These are phyloP conservation scores for Zootoca vivipara DNA, from an alignment of 2,113 vertebrate genomes.

Conservation along the genomic window DNA sequence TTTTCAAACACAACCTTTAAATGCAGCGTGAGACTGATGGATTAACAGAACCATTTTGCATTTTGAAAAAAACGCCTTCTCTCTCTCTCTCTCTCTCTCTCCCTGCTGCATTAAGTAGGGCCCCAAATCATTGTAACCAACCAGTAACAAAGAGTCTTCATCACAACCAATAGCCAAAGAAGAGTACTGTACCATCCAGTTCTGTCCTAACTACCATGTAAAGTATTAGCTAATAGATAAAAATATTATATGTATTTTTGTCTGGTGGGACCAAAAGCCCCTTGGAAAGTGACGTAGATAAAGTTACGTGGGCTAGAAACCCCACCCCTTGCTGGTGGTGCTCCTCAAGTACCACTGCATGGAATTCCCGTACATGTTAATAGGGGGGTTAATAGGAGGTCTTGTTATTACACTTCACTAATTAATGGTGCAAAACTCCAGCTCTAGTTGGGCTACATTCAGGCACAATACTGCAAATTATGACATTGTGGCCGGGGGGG, in stretches of 20 bases:
- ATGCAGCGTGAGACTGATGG: background rate
- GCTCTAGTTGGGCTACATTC: background rate
- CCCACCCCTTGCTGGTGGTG: background rate
- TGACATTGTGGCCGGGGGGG: background rate
- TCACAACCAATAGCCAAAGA: background rate
- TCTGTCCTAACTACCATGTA: background rate
- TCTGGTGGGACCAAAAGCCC: background rate
- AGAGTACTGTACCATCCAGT: background rate
- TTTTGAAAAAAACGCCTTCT: background rate
- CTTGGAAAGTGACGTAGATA: background rate
- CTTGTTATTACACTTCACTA: background rate
- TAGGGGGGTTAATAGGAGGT: background rate
- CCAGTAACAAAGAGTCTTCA: background rate
- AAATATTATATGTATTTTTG: background rate
- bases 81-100: background rate
- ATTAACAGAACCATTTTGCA: background rate
- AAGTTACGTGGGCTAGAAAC: background rate
- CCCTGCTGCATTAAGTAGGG: background rate
- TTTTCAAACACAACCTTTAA: slow-evolving; percentile 5
- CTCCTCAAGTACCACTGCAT: background rate
- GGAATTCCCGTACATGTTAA: background rate
- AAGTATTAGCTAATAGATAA: background rate
- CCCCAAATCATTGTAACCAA: background rate
- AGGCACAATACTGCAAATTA: background rate
- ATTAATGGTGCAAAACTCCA: background rate